Conservation (phyloP, 2,113 vertebrate species). For the Lepidiolamprologus cunningtoni region DNA sequence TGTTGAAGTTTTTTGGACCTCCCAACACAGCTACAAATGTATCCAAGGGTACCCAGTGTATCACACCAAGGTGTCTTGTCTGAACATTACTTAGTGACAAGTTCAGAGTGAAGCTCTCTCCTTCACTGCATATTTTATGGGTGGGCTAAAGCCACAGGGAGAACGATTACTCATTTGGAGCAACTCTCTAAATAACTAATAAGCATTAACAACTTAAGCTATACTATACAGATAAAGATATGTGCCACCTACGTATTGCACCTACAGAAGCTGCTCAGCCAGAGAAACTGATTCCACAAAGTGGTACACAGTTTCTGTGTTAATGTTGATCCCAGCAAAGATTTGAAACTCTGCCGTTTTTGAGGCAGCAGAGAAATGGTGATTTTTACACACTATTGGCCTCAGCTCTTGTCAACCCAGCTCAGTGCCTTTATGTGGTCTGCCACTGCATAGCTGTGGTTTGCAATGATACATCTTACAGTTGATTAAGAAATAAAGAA, state of each 20-base stretch:
- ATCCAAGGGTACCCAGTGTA: not conserved
- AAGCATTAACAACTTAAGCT: not conserved
- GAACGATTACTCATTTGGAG: not conserved
- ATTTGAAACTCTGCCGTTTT: not conserved
- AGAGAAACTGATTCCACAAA: not conserved
- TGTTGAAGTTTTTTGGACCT: not conserved
- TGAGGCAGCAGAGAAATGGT: not conserved
- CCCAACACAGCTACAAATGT: not conserved
- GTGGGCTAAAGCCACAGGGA: not conserved
- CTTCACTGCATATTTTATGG: not conserved
- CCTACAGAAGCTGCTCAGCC: not conserved
- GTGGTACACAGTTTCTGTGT: not conserved
- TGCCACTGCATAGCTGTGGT: not conserved
- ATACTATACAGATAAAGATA: not conserved
- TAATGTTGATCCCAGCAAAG: not conserved
- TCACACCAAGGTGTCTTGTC: not conserved
- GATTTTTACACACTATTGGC: not conserved
- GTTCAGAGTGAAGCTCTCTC: not conserved
- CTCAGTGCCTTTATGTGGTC: not conserved
- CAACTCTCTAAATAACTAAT: not conserved
- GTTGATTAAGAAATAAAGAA: not conserved
- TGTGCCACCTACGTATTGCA: not conserved
- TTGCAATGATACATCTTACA: not conserved
- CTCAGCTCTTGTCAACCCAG: rapidly evolving
- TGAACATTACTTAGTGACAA: not conserved